Evolutionary conservation across 2,797 vertebrate genomes (phyloP), one percentile per base, ranked within the genome.

Genomic region (Darevskia mixta): DNA sequence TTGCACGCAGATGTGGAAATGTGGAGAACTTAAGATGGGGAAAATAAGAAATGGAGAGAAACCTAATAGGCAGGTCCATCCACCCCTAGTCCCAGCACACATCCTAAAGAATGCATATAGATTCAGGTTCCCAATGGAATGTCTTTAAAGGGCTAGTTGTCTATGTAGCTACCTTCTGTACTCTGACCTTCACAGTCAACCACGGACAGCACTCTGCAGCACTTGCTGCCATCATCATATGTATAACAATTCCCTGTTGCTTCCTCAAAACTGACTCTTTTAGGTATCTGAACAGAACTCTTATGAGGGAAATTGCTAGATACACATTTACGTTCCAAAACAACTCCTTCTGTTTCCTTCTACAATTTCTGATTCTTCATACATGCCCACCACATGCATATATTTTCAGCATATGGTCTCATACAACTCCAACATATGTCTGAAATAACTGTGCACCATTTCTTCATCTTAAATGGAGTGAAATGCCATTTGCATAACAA

Each of bases 341-440:
- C 41, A 67, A 82, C 35, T 25, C 38, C 38, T 75, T 61, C 49
- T 61, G 8, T 35, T 82, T 82, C 35, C 49, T 35, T 23, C 58
- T 29, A 85, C n/a, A 38, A 38, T 76, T 64, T 61, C 83, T 85
- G 72, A 76, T 41, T 41, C 25, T 85, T 61, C 55, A 38, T 64
- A 29, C 35, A 76, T 75, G 25, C 13, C 20, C 35, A 41, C 72
- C 35, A 61, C 32, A 76, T 64, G 61, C 18, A 38, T 27, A 64
- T 76, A 41, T 84, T 35, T 41, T 61, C 43, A 76, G 83, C 72
- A 64, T 64, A 64, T 85, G 71, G 71, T 61, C 25, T 75, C 72
- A 76, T 61, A 61, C 71, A 29, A 64, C 72, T 75, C 49, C 49
- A 64, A 38, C 69, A 61, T 76, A 76, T 76, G 72, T 85, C 55